Percentiles rank a stretch among this genome's conserved stretches.
Evolutionary conservation across 2,888 invertebrate genomes (phyloP).

Genomic region (Hypomecis punctinalis): DNA sequence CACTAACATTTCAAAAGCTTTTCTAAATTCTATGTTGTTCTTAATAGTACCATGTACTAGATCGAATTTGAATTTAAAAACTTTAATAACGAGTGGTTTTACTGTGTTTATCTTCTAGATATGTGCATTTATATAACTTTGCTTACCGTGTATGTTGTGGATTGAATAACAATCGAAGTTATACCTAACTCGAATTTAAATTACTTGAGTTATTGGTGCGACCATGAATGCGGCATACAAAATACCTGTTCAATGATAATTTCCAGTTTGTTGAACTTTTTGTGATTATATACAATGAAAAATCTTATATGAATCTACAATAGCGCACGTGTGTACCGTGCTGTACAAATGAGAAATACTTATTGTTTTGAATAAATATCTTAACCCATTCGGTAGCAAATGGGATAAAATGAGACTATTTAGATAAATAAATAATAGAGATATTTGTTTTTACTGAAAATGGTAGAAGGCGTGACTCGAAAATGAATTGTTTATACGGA

Average conservation of each 20-base stretch:
- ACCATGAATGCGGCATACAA: constrained; percentile 14
- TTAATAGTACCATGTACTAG: background rate
- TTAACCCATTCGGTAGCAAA: too few relatives aligned
- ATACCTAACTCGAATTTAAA: constrained; percentile 13
- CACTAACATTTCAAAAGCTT: constrained; percentile 65
- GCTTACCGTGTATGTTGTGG: constrained; percentile 29
- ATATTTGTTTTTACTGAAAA: too few relatives aligned
- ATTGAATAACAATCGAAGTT: constrained; percentile 34
- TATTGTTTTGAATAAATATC: too few relatives aligned
- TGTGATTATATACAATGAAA: background rate
- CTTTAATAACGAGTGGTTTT: constrained; percentile 14
- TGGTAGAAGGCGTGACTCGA: too few relatives aligned
- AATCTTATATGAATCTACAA: too few relatives aligned
- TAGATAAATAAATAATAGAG: too few relatives aligned
- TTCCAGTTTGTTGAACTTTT: constrained; percentile 9
- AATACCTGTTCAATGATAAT: background rate
- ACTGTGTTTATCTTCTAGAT: constrained; percentile 22
- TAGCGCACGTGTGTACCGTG: too few relatives aligned
- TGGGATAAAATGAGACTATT: too few relatives aligned
- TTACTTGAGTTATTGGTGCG: background rate
- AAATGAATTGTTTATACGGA: too few relatives aligned
- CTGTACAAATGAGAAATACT: too few relatives aligned
- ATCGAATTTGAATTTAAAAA: constrained; percentile 7
- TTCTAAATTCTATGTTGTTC: constrained; percentile 41
- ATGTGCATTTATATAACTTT: constrained; percentile 32